Percentiles rank a stretch among this genome's conserved stretches.
Conservation (phyloP, 2,797 vertebrate genomes). For the Enoplosus armatus region DNA sequence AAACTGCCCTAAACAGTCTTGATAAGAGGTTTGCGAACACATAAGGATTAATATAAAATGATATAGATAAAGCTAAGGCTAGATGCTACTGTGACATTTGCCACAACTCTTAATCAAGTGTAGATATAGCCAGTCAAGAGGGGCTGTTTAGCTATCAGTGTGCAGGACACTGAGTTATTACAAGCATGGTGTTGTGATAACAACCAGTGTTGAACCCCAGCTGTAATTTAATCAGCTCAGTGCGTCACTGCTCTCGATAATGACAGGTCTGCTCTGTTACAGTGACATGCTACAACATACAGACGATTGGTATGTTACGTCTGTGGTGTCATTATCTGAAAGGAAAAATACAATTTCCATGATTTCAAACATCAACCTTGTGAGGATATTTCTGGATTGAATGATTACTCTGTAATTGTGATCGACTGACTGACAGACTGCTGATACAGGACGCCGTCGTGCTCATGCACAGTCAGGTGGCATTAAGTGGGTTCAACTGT, state of each 20-base stretch:
- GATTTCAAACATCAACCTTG: slow-evolving; percentile 13
- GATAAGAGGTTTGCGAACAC: not conserved
- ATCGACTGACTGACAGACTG: slow-evolving; percentile 28
- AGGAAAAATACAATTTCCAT: not conserved
- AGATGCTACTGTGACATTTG: slow-evolving; percentile 4
- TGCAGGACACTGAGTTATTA: slow-evolving; percentile 23
- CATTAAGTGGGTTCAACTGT: slow-evolving; percentile 41
- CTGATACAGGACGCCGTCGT: slow-evolving; percentile 45
- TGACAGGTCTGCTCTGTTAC: slow-evolving; percentile 21
- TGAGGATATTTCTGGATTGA: slow-evolving; percentile 2
- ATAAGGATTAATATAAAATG: not conserved
- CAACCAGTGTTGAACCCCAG: not conserved
- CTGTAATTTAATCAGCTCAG: slow-evolving; percentile 24
- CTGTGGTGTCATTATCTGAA: slow-evolving; percentile 23
- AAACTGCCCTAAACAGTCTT: not conserved
- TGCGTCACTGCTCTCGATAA: slow-evolving; percentile 9
- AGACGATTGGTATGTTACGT: not conserved
- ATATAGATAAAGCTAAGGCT: not conserved
- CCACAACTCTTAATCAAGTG: slow-evolving; percentile 3
- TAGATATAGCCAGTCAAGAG: not conserved
- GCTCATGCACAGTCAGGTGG: slow-evolving; percentile 71
- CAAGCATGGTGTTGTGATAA: slow-evolving; percentile 29
- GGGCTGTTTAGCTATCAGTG: not conserved
- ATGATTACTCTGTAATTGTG: slow-evolving; percentile 7
- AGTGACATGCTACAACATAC: not conserved